Base-by-base conservation (phyloP, 1,140 invertebrate genomes). In the Linepithema humile region DNA sequence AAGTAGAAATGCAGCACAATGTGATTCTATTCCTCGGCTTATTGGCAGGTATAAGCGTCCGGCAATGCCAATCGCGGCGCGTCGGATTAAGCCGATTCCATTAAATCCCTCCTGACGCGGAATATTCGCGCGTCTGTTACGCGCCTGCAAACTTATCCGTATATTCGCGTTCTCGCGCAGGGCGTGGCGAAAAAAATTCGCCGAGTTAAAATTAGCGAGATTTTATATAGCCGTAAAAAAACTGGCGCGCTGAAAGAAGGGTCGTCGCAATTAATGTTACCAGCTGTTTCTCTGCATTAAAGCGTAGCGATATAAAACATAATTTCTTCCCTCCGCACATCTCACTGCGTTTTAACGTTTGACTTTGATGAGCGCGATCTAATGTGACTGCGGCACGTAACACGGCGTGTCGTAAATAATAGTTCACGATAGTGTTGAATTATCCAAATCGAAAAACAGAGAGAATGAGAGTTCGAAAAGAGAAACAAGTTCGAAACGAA, bases 11-110 rank as follows among this genome's bases (percentile, higher is more conserved):
- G 26, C 48, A n/a, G 48, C 29, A 55, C 55, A 43, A 60, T n/a
- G n/a, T 62, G 72, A 75, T 75, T 75, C 55, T 32, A 62, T 45
- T 75, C 55, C 55, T 17, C 72, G 72, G 12, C 38, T 75, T 75
- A 75, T 75, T 45, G 72, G 62, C 72, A 75, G 55, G 72, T 62
- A 62, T 17, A n/a, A 40, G 6, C 48, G 69, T 72, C 45, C 69
- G 65, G 20, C 20, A 26, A 59, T 55, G 26, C 53, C 53, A 73
- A 60, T 74, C 23, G 26, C 20, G 20, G 29, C 69, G 50, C 55
- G 38, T 20, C 17, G 23, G 53, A 75, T 75, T 75, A 75, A 75
- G 40, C n/a, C 26, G 72, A 75, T 43, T 62, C 55, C 23, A 62
- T 75, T 75, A 62, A 75, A 62, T 75, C 57, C 72, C 57, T 50